Percentiles rank a stretch among this genome's conserved stretches.
phyloP scores from a whole-genome alignment of 2,888 invertebrate species.

The Troides aeacus region DNA sequence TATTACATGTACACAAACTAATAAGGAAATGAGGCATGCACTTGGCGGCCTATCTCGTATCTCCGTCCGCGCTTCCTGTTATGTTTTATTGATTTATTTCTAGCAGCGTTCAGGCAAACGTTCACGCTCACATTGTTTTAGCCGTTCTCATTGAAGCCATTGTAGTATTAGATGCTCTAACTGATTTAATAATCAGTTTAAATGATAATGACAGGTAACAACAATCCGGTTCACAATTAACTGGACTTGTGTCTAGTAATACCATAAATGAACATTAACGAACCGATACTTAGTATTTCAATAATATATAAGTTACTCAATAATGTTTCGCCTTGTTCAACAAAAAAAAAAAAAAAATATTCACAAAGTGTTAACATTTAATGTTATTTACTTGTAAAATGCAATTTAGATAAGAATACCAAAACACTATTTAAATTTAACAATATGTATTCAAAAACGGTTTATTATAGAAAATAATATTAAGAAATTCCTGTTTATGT shows the following conservation, averaged over 20 bases:
- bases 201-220: neutral
- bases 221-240: too few relatives aligned
- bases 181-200: neutral
- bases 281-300: too few relatives aligned
- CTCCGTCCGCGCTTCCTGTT: slow-evolving; percentile 43
- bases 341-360: too few relatives aligned
- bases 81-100: slow-evolving; percentile 33
- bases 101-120: slow-evolving; percentile 7
- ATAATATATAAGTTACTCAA: too few relatives aligned
- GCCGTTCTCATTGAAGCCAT: neutral
- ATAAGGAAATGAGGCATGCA: slow-evolving; percentile 46
- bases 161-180: neutral
- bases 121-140: slow-evolving; percentile 1
- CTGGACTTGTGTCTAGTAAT: too few relatives aligned
- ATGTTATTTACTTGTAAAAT: neutral
- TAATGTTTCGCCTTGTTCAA: too few relatives aligned
- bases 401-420: neutral
- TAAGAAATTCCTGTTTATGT: too few relatives aligned
- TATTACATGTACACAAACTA: slow-evolving; percentile 42
- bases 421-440: neutral
- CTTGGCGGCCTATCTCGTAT: slow-evolving; percentile 46
- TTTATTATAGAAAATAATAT: too few relatives aligned
- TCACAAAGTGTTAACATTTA: neutral
- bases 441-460: neutral
- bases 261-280: too few relatives aligned